Base-by-base conservation (phyloP, 2,797 vertebrate species). In the Bufotes viridis region DNA sequence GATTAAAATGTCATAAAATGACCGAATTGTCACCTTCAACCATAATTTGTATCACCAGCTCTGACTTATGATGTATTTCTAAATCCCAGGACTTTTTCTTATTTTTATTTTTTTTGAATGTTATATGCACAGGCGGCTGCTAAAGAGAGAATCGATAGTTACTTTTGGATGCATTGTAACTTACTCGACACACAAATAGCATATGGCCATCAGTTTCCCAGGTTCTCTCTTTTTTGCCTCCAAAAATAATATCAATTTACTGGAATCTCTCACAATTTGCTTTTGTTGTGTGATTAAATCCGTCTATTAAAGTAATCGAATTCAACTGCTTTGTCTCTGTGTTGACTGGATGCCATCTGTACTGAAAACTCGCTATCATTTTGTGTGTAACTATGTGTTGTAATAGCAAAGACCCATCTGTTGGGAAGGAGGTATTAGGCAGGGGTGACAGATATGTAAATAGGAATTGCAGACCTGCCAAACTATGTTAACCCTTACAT, bases 401-500 rank as follows among this genome's bases (percentile, higher is more conserved):
- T 79, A 81, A 89, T 81, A 85, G 88, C 90, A 93, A 92, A 92
- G 86, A 90, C 0, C 90, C 91, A 90, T 91, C 90, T 92, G 91
- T 90, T 91, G 90, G 87, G 90, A 90, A 81, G 76, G 91, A 92
- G 90, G 90, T 91, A 91, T 72, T 92, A 93, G 92, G 85, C 87
- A 90, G 90, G 91, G 91, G 91, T 90, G 86, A 92, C 91, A 91
- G 90, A 86, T 80, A 85, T 93, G 92, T 92, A 92, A 93, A 90
- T 92, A 93, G 93, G 87, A 91, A 91, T 92, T 93, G 92, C 76
- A 91, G 80, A 81, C 85, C 89, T 12, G 51, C 93, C 92, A 92
- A 92, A 92, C 87, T 91, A 90, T 92, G 91, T 94, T 92, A 93
- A 94, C 90, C 87, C 87, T 72, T 85, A 61, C 22, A 70, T 34